These are phyloP conservation scores for Haliclona indistincta DNA, from an alignment of 37 sponge, comb jelly and placozoan species.

Conservation along the genomic window DNA sequence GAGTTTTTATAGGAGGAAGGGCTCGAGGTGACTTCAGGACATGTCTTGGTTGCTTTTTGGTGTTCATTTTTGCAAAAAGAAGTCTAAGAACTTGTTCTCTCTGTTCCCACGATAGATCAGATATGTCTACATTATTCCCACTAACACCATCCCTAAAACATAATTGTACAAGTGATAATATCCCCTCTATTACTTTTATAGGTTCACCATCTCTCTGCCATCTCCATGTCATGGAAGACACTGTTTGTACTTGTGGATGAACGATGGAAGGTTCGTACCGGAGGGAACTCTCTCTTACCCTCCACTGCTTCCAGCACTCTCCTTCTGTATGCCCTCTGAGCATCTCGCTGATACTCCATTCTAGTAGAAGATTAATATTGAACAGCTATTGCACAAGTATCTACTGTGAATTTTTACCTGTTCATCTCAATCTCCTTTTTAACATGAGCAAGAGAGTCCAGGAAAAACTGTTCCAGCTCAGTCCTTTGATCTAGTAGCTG, in stretches of 20 bases:
- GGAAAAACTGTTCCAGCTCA: slow-evolving; percentile 89
- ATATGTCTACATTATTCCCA: slow-evolving; percentile 57
- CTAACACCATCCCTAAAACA: slow-evolving; percentile 34
- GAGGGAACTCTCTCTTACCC: slow-evolving; percentile 75
- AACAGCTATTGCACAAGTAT: not conserved
- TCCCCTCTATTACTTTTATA: too few species aligned
- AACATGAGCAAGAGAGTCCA: slow-evolving; percentile 82
- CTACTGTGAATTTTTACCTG: slow-evolving; percentile 22
- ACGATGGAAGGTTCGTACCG: slow-evolving; percentile 71
- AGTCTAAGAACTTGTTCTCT: slow-evolving; percentile 81
- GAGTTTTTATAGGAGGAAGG: not conserved
- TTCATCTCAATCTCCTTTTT: slow-evolving; percentile 53
- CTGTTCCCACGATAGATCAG: slow-evolving; percentile 97
- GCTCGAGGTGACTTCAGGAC: not conserved
- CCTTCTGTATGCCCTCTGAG: slow-evolving; percentile 63
- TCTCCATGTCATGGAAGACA: slow-evolving; percentile 80
- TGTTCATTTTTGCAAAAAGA: slow-evolving; percentile 86
- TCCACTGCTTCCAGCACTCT: slow-evolving; percentile 63
- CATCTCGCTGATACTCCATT: slow-evolving; percentile 64
- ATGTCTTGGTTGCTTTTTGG: not conserved
- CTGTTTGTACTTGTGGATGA: slow-evolving; percentile 77
- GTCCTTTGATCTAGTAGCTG: slow-evolving; percentile 84
- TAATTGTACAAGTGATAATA: too few species aligned
- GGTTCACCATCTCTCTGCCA: slow-evolving; percentile 67
- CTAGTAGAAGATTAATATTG: slow-evolving; percentile 32